A percentile compares a stretch with the other conserved stretches of the same genome.
Conservation (phyloP, 2,113 vertebrate genomes). For the Platysteira castanea region DNA sequence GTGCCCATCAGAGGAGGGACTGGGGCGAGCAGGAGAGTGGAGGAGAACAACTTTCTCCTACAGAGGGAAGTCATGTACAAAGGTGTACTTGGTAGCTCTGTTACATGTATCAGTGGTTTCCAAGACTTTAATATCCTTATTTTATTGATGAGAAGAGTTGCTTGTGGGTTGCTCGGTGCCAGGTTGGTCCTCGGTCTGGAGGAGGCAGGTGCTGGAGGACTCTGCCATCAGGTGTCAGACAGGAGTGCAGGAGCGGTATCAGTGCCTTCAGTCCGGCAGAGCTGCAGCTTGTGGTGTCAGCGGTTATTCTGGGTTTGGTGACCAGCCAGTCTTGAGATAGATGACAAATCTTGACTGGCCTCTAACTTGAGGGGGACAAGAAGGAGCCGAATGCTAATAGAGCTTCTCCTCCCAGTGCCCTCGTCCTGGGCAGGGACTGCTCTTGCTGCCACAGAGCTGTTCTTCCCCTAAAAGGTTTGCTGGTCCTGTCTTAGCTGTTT, state of each 20-base stretch:
- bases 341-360: not conserved
- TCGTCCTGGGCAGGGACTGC: rapidly evolving
- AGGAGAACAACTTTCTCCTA: not conserved
- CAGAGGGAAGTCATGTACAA: not conserved
- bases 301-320: not conserved
- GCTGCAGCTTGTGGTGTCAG: not conserved
- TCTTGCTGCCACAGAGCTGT: not conserved
- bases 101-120: not conserved
- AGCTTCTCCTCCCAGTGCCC: not conserved
- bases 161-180: rapidly evolving
- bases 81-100: not conserved
- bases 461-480: not conserved
- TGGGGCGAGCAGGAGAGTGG: not conserved
- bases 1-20: not conserved
- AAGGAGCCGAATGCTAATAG: not conserved
- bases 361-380: not conserved
- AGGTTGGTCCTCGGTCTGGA: not conserved
- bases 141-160: not conserved
- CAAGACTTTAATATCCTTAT: not conserved
- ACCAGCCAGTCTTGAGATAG: not conserved
- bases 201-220: not conserved
- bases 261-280: not conserved
- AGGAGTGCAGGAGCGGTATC: not conserved
- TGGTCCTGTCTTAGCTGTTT: not conserved
- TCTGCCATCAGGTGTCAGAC: not conserved